Base-by-base conservation (phyloP, 2,113 vertebrate species). In the Menidia beryllina region DNA sequence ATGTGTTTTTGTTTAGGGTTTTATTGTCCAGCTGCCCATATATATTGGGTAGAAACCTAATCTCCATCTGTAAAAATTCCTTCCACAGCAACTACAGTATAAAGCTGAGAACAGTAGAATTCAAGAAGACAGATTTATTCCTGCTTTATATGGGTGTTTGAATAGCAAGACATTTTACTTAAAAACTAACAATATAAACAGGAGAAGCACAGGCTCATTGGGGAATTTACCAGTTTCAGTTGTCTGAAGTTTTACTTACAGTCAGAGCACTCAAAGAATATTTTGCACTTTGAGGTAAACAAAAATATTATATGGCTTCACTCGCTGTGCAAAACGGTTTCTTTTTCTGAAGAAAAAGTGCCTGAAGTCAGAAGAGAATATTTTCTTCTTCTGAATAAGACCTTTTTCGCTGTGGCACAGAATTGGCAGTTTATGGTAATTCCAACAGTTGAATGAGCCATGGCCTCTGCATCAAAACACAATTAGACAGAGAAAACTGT, bases 291-390 rank as follows among this genome's bases (percentile, higher is more conserved):
- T 71, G 76, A 82, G 68, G 80, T 72, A 77, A 79, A 83, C 77
- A 79, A 78, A 84, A 86, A 77, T 52, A 77, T 83, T 47, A 88
- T 88, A 82, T 86, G 80, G 62, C 71, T 75, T 79, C 72, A 51
- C 62, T 63, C 53, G n/a, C 59, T 69, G 72, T 75, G 52, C 62
- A 74, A 75, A 83, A 69, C 71, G 38, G 77, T 69, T 58, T 70
- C 50, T 74, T 24, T 72, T 71, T 45, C 21, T 19, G 47, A 69
- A 75, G 75, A 76, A 81, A 79, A 61, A 43, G 4, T 3, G 73
- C 82, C 77, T 7, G 67, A 76, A 70, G 85, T 81, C 61, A 64
- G 38, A 17, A 72, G 74, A 71, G 72, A 45, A 66, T 55, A 43
- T 83, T 75, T 69, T 71, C 73, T 50, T 74, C 52, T 6, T 36